Conservation (phyloP, 2,888 invertebrate genomes). For the Lithophane leautieri region DNA sequence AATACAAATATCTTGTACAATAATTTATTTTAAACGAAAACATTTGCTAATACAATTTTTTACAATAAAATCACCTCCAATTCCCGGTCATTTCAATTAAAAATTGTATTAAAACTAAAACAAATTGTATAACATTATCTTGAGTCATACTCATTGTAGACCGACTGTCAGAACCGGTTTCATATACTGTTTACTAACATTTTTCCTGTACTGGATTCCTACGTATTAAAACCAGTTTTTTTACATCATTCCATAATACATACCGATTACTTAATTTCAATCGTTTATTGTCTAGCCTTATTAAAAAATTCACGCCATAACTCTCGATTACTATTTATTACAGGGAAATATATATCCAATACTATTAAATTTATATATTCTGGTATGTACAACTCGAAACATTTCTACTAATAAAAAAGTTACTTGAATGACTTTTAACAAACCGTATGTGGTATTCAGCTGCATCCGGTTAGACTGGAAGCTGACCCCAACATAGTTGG, state of each 20-base stretch:
- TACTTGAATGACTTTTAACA: too few relatives aligned
- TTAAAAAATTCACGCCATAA: constrained; percentile 12
- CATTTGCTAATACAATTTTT: background rate
- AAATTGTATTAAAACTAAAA: background rate
- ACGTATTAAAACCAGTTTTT: background rate
- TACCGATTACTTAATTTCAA: background rate
- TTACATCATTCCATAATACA: background rate
- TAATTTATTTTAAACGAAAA: background rate
- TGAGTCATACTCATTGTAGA: background rate
- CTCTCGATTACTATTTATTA: background rate
- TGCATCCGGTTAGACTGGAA: too few relatives aligned
- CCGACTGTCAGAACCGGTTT: background rate
- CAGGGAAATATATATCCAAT: background rate
- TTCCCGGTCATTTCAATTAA: background rate
- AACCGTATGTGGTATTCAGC: too few relatives aligned
- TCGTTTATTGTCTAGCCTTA: background rate
- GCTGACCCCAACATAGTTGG: too few relatives aligned
- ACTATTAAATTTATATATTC: background rate
- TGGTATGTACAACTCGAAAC: too few relatives aligned
- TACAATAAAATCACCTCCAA: background rate
- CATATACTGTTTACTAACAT: background rate
- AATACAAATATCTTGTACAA: background rate
- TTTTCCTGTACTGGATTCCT: constrained; percentile 2
- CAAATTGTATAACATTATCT: constrained; percentile 1
- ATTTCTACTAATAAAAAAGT: too few relatives aligned